These are phyloP conservation scores for Manduca sexta DNA, from an alignment of 1,140 invertebrate species.

Conservation along the genomic window DNA sequence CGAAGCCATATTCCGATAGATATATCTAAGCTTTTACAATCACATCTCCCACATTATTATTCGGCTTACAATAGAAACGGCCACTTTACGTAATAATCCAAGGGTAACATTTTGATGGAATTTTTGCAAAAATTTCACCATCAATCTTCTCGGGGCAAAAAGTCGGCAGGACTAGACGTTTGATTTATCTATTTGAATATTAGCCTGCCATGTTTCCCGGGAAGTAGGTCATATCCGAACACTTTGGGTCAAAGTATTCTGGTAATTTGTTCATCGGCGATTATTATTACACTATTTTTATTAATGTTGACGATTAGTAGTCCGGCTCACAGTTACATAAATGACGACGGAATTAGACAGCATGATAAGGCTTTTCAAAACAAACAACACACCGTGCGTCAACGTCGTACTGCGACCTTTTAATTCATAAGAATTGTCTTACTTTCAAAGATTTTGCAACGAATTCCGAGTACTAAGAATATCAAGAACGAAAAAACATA, in stretches of 20 bases:
- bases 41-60: slow-evolving; percentile 23
- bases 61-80: slow-evolving; percentile 24
- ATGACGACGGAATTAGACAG: not conserved
- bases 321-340: slow-evolving; percentile 6
- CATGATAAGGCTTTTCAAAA: no score
- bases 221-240: slow-evolving; percentile 1
- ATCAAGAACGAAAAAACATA: no score
- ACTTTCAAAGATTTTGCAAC: no score
- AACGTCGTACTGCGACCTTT: no score
- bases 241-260: not conserved
- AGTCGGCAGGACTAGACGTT: slow-evolving; percentile 36
- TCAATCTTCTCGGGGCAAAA: slow-evolving; percentile 46
- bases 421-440: no score
- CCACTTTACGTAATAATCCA: slow-evolving; percentile 21
- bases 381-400: no score
- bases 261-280: slow-evolving; percentile 1
- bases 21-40: slow-evolving; percentile 22
- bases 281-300: slow-evolving; percentile 16
- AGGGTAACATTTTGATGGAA: slow-evolving; percentile 28
- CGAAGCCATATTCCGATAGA: slow-evolving; percentile 21
- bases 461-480: no score
- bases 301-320: slow-evolving; percentile 12
- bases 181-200: slow-evolving; percentile 62
- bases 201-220: slow-evolving; percentile 22
- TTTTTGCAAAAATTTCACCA: slow-evolving; percentile 40